These are phyloP conservation scores for Pseudorectes ferrugineus DNA, from an alignment of 2,113 vertebrate genomes.

Conservation along the genomic window DNA sequence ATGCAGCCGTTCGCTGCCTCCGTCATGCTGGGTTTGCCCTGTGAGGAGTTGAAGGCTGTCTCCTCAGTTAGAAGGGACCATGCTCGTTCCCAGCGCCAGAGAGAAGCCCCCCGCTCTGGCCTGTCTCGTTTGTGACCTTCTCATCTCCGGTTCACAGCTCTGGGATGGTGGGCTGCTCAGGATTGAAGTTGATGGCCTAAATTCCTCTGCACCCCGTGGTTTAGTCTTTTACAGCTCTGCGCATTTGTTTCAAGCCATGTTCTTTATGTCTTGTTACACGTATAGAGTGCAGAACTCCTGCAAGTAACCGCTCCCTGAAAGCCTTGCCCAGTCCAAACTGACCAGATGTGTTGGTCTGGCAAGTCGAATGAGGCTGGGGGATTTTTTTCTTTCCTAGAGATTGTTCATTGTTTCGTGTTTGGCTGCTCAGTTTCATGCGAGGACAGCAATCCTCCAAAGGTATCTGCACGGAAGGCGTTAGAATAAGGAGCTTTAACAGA, in stretches of 20 bases:
- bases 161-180: neutral
- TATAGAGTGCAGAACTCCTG: neutral
- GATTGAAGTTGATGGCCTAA: neutral
- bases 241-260: neutral
- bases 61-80: neutral
- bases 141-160: accelerated
- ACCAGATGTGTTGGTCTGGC: neutral
- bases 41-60: neutral
- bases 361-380: neutral
- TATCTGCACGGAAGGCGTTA: neutral
- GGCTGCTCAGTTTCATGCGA: neutral
- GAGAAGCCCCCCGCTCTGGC: neutral
- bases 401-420: neutral
- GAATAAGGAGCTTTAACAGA: neutral
- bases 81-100: accelerated
- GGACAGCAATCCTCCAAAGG: neutral
- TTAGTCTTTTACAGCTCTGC: neutral
- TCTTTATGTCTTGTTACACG: neutral
- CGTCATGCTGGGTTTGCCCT: neutral
- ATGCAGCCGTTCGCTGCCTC: neutral
- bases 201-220: neutral
- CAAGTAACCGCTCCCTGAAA: neutral
- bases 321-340: neutral
- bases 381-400: neutral
- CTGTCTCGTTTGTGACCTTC: neutral